phyloP scores from a whole-genome alignment of 1,140 invertebrate genomes.

The Adelges cooleyi region DNA sequence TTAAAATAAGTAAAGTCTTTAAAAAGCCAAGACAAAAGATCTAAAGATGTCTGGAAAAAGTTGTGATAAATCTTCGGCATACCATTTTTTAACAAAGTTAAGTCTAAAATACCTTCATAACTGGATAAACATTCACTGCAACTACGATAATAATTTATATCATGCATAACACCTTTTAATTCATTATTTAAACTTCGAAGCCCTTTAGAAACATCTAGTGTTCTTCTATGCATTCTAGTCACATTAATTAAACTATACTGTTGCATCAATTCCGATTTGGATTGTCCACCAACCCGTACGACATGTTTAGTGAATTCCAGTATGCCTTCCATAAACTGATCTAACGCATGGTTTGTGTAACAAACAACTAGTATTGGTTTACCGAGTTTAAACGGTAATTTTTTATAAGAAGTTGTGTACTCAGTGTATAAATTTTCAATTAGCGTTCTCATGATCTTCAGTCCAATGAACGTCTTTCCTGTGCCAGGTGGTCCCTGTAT shows the following conservation, averaged over 20 bases:
- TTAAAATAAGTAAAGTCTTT: not conserved
- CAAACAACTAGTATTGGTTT: slow-evolving; percentile 64
- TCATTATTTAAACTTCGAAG: not conserved
- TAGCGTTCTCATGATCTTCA: slow-evolving; percentile 50
- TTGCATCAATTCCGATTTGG: slow-evolving; percentile 46
- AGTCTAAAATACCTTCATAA: slow-evolving; percentile 1
- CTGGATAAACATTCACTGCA: not conserved
- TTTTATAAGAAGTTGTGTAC: not conserved
- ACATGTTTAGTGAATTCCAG: slow-evolving; percentile 45
- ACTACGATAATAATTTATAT: not conserved
- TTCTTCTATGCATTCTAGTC: not conserved
- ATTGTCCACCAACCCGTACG: slow-evolving; percentile 60
- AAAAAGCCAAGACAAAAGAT: slow-evolving; percentile 11
- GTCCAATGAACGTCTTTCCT: slow-evolving; percentile 65
- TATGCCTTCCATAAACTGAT: slow-evolving; percentile 75
- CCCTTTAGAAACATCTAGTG: not conserved
- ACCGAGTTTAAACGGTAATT: slow-evolving; percentile 31
- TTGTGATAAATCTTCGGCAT: not conserved
- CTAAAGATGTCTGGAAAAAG: not conserved
- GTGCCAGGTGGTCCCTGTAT: slow-evolving; percentile 74
- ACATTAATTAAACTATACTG: slow-evolving; percentile 37
- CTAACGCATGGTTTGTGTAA: slow-evolving; percentile 77
- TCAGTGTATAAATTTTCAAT: slow-evolving; percentile 40
- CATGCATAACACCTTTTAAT: not conserved
- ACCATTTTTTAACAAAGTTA: slow-evolving; percentile 6